Conservation (phyloP, 1,140 invertebrate species). For the Aplysia californica region DNA sequence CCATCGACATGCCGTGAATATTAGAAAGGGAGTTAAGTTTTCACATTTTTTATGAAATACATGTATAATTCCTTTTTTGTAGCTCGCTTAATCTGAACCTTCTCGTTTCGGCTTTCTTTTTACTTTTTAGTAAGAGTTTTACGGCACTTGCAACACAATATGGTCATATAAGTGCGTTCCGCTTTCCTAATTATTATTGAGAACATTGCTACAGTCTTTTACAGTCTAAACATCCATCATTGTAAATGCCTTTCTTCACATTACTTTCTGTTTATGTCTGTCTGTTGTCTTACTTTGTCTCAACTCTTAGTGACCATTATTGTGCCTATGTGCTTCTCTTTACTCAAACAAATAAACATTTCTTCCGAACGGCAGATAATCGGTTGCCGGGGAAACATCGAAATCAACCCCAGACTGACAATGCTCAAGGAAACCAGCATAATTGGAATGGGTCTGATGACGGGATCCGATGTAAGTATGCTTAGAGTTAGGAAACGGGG, state of each 20-base stretch:
- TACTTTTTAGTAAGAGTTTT: too few species aligned
- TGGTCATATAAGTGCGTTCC: too few species aligned
- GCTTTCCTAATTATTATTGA: not conserved
- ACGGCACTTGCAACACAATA: too few species aligned
- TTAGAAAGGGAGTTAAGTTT: not conserved
- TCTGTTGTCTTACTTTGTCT: not conserved
- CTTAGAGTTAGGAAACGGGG: not conserved
- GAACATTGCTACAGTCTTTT: not conserved
- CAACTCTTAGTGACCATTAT: not conserved
- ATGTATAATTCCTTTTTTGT: not conserved
- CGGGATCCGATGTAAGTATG: not conserved
- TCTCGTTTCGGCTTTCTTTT: conserved; percentile 64
- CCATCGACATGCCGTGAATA: too few species aligned
- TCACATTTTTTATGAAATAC: not conserved
- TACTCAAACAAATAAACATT: too few species aligned
- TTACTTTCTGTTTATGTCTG: not conserved
- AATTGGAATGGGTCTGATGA: not conserved
- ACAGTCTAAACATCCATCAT: not conserved
- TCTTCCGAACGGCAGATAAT: not conserved
- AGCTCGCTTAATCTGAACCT: conserved; percentile 64
- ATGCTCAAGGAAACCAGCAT: not conserved
- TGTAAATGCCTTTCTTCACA: not conserved
- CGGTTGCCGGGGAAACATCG: not conserved
- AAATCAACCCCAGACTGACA: not conserved
- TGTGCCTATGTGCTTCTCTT: too few species aligned